Conservation (phyloP, 1,140 invertebrate genomes). For the Drosophila ananassae region DNA sequence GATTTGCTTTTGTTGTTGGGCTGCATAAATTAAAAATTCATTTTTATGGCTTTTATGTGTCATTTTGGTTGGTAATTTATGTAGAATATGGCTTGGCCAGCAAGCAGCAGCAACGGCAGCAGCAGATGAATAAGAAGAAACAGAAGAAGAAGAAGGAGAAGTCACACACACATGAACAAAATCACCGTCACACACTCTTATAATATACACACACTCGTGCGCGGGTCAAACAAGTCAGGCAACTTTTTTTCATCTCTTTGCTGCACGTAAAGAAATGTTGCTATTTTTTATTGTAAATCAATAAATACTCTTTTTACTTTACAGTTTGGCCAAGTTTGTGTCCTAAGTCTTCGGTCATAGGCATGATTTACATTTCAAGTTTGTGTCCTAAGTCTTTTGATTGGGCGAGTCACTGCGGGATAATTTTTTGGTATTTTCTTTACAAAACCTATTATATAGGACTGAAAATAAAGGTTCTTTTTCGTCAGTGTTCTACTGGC, state of each 20-base stretch:
- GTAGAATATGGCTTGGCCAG: slow-evolving; percentile 60
- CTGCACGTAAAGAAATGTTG: slow-evolving; percentile 27
- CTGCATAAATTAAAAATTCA: slow-evolving; percentile 57
- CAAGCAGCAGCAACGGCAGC: slow-evolving; percentile 33
- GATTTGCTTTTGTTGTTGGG: slow-evolving; percentile 24
- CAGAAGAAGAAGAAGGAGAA: slow-evolving; percentile 48
- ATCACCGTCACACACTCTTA: slow-evolving; percentile 8
- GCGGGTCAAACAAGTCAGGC: slow-evolving; percentile 75
- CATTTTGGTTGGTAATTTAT: slow-evolving; percentile 64
- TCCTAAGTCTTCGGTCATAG: neutral
- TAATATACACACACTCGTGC: slow-evolving; percentile 21
- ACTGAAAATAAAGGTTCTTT: neutral
- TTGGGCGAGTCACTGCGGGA: neutral
- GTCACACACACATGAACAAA: slow-evolving; percentile 20
- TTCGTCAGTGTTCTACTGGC: slow-evolving; percentile 31
- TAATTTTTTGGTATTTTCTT: no score
- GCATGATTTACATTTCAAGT: neutral
- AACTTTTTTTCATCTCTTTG: slow-evolving; percentile 74
- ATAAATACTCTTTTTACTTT: neutral
- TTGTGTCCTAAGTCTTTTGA: slow-evolving; percentile 2
- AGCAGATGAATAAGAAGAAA: slow-evolving; percentile 27
- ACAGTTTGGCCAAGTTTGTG: neutral
- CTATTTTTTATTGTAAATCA: neutral
- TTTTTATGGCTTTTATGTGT: slow-evolving; percentile 57
- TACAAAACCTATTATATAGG: neutral